A percentile compares a stretch with the other conserved stretches of the same genome.
Evolutionary conservation across 2,797 vertebrate genomes (phyloP).

Genomic region (Manis pentadactyla): DNA sequence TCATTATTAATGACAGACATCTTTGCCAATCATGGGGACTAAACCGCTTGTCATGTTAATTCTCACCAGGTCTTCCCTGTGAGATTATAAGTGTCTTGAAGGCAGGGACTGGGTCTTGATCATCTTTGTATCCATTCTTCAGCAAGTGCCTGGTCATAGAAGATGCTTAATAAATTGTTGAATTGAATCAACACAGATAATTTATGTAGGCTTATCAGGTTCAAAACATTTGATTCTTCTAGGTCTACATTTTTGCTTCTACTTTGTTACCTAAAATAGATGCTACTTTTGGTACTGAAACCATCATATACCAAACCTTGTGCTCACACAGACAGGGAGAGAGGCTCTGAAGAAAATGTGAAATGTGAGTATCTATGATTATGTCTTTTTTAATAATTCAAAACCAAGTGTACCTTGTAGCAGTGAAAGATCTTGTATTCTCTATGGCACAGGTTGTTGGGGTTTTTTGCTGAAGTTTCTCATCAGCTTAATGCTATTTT

Average conservation of each 20-base stretch:
- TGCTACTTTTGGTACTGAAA: background rate
- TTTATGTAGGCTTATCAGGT: background rate
- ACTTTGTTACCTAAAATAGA: conserved; percentile 33
- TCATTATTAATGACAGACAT: background rate
- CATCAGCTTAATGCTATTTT: conserved; percentile 20
- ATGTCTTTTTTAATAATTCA: conserved; percentile 36
- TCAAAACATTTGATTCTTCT: conserved; percentile 28
- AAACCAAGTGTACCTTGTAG: conserved; percentile 25
- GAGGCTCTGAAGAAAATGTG: conserved; percentile 18
- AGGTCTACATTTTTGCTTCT: conserved; percentile 29
- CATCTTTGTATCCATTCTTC: background rate
- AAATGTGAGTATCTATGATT: conserved; percentile 15
- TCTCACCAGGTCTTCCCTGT: background rate
- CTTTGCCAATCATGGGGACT: background rate
- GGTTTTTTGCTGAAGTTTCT: conserved; percentile 18
- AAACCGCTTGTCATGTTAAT: background rate
- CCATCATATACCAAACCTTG: conserved; percentile 4
- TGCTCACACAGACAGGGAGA: background rate
- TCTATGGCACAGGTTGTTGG: background rate
- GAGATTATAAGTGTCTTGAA: background rate
- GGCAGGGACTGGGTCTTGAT: background rate
- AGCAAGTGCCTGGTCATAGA: background rate
- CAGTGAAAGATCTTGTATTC: conserved; percentile 26
- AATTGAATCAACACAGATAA: background rate
- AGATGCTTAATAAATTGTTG: background rate